Conservation (phyloP, 2,797 vertebrate species). For the Parambassis ranga region DNA sequence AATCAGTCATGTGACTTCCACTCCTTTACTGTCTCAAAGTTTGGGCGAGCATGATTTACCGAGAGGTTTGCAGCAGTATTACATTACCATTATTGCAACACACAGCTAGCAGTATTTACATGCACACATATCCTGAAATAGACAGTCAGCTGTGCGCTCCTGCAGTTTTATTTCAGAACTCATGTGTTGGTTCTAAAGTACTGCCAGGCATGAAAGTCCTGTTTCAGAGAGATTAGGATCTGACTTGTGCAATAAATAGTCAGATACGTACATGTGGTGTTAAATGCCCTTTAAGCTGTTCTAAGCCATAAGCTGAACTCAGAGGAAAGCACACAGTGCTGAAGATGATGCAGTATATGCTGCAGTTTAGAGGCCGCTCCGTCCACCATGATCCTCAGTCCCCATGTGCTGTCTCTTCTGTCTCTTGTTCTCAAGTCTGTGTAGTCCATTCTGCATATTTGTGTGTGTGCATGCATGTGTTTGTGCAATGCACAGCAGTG, state of each 20-base stretch:
- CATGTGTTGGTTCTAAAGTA: not conserved
- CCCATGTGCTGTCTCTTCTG: no score
- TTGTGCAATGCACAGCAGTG: no score
- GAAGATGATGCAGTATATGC: slow-evolving; percentile 6
- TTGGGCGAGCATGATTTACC: not conserved
- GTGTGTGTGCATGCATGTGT: not conserved
- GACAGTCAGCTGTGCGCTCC: slow-evolving; percentile 19
- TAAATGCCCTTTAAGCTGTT: slow-evolving; percentile 34
- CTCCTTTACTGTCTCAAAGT: not conserved
- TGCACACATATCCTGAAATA: slow-evolving; percentile 36
- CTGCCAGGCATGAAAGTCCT: not conserved
- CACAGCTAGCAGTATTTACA: not conserved
- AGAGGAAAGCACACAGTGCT: not conserved
- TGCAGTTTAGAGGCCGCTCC: slow-evolving; percentile 10
- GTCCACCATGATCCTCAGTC: slow-evolving; percentile 20
- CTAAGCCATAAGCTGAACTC: slow-evolving; percentile 16
- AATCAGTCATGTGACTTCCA: slow-evolving; percentile 13
- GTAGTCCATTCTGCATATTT: not conserved
- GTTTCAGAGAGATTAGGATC: not conserved
- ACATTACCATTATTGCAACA: slow-evolving; percentile 19
- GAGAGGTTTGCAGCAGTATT: slow-evolving; percentile 15
- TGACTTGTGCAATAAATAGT: slow-evolving; percentile 20
- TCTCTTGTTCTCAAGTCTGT: not conserved
- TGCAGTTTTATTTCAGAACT: slow-evolving; percentile 6
- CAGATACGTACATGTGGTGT: not conserved